Evolutionary conservation across 2,797 vertebrate species (phyloP).

Genomic region (Myripristis murdjan): DNA sequence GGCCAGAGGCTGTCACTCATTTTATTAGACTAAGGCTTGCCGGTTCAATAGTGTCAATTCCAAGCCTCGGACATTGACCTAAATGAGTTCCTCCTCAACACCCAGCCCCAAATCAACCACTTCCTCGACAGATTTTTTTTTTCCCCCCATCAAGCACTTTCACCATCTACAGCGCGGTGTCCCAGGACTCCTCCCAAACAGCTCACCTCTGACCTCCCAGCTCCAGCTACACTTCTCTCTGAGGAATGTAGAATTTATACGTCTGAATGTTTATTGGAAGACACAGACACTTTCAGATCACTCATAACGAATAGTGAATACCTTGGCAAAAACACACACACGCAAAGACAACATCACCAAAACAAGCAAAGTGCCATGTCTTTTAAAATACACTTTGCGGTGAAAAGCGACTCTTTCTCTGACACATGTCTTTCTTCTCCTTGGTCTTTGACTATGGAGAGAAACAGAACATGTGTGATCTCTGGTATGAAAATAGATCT

Average conservation of each 20-base stretch:
- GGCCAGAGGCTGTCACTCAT: constrained; percentile 84
- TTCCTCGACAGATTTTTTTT: constrained; percentile 45
- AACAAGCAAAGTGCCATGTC: too few species aligned
- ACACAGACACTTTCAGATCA: constrained; percentile 26
- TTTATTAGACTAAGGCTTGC: constrained; percentile 84
- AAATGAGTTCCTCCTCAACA: constrained; percentile 76
- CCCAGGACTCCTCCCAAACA: constrained; percentile 7
- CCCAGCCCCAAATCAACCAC: constrained; percentile 61
- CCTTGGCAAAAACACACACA: constrained; percentile 43
- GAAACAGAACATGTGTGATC: constrained; percentile 61
- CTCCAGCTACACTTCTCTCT: background rate
- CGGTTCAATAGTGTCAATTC: constrained; percentile 84
- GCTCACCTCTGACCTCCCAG: constrained; percentile 46
- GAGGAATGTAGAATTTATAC: constrained; percentile 18
- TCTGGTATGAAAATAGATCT: constrained; percentile 70
- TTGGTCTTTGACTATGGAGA: constrained; percentile 36
- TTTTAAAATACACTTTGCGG: background rate
- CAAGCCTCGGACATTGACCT: constrained; percentile 77
- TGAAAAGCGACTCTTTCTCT: constrained; percentile 54
- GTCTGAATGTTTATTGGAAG: constrained; percentile 43
- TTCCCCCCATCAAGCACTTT: constrained; percentile 35
- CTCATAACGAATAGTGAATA: constrained; percentile 28
- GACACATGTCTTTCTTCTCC: constrained; percentile 44
- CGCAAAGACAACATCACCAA: too few species aligned
- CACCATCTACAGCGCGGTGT: constrained; percentile 14